Evolutionary conservation across 2,113 vertebrate species (phyloP).

Genomic region (Sturnira hondurensis): DNA sequence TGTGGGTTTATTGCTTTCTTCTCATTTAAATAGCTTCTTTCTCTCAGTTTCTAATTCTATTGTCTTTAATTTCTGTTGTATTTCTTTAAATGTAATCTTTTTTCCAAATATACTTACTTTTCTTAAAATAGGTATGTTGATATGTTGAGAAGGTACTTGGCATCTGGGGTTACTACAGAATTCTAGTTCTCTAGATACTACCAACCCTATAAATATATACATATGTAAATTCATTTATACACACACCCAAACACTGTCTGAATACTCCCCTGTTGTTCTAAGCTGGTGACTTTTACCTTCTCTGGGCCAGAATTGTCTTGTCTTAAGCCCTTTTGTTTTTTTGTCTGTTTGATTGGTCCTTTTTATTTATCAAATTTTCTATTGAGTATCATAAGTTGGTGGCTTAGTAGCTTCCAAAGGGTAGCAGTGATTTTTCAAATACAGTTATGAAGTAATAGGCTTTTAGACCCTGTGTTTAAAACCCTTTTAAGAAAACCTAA

Average conservation of each 20-base stretch:
- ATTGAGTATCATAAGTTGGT: neutral
- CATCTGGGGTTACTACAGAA: neutral
- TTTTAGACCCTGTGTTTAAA: neutral
- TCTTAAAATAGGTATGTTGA: neutral
- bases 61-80: neutral
- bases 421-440: neutral
- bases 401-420: neutral
- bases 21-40: neutral
- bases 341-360: neutral
- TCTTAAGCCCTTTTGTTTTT: neutral
- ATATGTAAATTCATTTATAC: neutral
- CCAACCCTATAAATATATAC: neutral
- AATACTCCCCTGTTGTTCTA: neutral
- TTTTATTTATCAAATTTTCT: slow-evolving; percentile 2
- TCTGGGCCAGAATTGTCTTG: neutral
- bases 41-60: neutral
- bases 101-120: neutral
- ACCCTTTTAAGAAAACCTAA: neutral
- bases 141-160: neutral
- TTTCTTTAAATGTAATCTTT: neutral
- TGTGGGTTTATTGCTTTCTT: neutral
- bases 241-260: neutral
- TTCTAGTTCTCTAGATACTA: neutral
- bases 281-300: neutral
- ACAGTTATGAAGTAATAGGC: neutral